Evolutionary conservation across 1,140 invertebrate genomes (phyloP).

Genomic region (Panulirus ornatus): DNA sequence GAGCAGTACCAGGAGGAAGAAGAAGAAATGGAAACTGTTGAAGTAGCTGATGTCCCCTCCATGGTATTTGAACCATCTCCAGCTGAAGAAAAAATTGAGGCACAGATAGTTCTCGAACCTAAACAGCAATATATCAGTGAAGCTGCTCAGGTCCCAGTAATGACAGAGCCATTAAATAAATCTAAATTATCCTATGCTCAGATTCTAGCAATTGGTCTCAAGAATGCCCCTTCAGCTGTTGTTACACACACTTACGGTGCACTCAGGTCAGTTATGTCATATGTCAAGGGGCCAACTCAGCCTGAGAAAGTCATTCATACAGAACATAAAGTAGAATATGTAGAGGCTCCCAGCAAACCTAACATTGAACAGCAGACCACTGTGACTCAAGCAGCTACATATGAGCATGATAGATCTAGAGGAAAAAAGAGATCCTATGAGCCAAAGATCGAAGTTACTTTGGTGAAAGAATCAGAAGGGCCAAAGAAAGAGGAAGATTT

Average conservation of each 20-base stretch:
- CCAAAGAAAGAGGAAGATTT: constrained; percentile 34
- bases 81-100: neutral
- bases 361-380: neutral
- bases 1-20: constrained; percentile 68
- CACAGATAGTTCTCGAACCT: neutral
- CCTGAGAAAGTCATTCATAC: constrained; percentile 14
- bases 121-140: neutral
- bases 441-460: constrained; percentile 57
- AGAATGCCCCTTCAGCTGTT: constrained; percentile 77
- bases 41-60: constrained; percentile 25
- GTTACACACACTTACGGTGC: constrained; percentile 66
- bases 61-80: constrained; percentile 29
- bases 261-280: constrained; percentile 81
- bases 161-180: constrained; percentile 30
- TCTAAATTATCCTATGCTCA: constrained; percentile 85
- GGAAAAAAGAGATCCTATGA: constrained; percentile 59
- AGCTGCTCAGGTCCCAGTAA: neutral
- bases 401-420: constrained; percentile 43
- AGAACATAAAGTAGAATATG: constrained; percentile 26
- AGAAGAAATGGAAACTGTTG: constrained; percentile 55
- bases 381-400: neutral
- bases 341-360: neutral
- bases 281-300: constrained; percentile 65
- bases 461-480: constrained; percentile 46
- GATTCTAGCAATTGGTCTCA: constrained; percentile 85